These are phyloP conservation scores for Drosophila fuyamai DNA, from an alignment of 1,140 invertebrate species.

Conservation along the genomic window DNA sequence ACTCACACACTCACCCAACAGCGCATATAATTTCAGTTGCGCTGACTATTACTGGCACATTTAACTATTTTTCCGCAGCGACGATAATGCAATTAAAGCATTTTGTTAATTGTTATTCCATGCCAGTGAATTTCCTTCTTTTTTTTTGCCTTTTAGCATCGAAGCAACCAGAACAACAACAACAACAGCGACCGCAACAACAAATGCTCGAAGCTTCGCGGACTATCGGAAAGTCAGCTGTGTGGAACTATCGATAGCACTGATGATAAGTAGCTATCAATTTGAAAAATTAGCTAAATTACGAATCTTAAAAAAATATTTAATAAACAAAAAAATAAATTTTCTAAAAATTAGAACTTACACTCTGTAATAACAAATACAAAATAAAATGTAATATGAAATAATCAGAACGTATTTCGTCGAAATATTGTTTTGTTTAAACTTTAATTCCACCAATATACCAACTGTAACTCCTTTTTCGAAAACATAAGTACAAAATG, in stretches of 20 bases:
- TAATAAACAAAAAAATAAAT: too few relatives aligned
- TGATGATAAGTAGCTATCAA: neutral
- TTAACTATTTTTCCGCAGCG: constrained; percentile 3
- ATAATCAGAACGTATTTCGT: too few relatives aligned
- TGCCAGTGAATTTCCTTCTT: neutral
- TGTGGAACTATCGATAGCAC: constrained; percentile 2
- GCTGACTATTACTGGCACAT: constrained; percentile 9
- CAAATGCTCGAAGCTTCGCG: constrained; percentile 26
- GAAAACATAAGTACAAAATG: neutral
- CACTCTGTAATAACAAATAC: too few relatives aligned
- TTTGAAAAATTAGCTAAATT: constrained; percentile 1
- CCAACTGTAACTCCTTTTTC: too few relatives aligned
- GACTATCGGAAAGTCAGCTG: constrained; percentile 21
- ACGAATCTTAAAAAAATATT: neutral
- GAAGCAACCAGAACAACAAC: constrained; percentile 5
- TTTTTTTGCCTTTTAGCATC: neutral
- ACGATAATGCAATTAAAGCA: constrained; percentile 9
- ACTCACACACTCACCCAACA: constrained; percentile 2
- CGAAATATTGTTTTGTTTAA: too few relatives aligned
- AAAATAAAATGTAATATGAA: too few relatives aligned
- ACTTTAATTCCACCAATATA: too few relatives aligned
- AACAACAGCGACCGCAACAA: constrained; percentile 15
- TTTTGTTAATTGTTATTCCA: constrained; percentile 23
- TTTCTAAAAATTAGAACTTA: too few relatives aligned
- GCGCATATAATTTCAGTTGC: constrained; percentile 10